phyloP scores from a whole-genome alignment of 1,140 invertebrate genomes.

The Luehdorfia chinensis region DNA sequence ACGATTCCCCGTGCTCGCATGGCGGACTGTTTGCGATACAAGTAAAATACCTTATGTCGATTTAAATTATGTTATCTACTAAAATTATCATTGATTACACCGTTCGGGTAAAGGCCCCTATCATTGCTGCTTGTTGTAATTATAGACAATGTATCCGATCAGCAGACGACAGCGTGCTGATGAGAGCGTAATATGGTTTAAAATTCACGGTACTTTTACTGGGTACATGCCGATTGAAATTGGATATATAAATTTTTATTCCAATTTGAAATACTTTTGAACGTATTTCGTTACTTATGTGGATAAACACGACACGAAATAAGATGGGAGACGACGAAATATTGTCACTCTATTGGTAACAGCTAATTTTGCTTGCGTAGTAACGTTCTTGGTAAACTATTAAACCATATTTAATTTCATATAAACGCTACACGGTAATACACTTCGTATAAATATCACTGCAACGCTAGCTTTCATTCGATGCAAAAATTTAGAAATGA shows the following conservation, averaged over 20 bases:
- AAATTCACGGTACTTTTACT: slow-evolving; percentile 3
- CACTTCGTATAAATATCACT: slow-evolving; percentile 61
- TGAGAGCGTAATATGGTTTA: slow-evolving; percentile 5
- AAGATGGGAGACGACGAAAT: slow-evolving; percentile 5
- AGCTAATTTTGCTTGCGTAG: slow-evolving; percentile 46
- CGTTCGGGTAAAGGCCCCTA: slow-evolving; percentile 8
- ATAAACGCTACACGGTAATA: slow-evolving; percentile 67
- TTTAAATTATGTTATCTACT: slow-evolving; percentile 17
- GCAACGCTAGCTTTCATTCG: slow-evolving; percentile 43
- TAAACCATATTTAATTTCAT: slow-evolving; percentile 73
- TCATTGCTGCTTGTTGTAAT: slow-evolving; percentile 11
- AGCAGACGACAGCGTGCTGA: slow-evolving; percentile 2
- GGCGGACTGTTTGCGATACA: slow-evolving; percentile 22
- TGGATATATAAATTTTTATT: not conserved
- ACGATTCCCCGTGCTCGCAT: slow-evolving; percentile 56
- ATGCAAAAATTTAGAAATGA: slow-evolving; percentile 35
- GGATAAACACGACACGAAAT: no score
- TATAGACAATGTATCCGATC: slow-evolving; percentile 13
- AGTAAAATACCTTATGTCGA: slow-evolving; percentile 9
- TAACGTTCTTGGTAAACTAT: slow-evolving; percentile 68
- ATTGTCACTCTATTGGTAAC: slow-evolving; percentile 17
- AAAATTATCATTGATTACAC: slow-evolving; percentile 14
- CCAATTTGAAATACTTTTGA: slow-evolving; percentile 3
- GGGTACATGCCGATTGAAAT: not conserved
- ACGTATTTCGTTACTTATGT: not conserved